Conservation (phyloP, 2,888 invertebrate species). For the Rotaria macrura region DNA sequence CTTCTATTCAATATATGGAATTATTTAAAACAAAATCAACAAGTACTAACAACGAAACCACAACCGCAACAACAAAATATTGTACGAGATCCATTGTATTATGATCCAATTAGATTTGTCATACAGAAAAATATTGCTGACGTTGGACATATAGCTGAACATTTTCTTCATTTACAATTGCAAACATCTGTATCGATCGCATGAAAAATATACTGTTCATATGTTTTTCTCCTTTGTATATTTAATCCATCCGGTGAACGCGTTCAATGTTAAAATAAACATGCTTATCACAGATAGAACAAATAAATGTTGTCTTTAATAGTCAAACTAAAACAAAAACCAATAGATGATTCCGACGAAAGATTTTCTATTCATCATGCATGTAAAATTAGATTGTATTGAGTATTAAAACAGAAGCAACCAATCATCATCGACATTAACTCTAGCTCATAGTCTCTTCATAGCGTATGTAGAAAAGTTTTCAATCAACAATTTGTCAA, state of each 20-base stretch:
- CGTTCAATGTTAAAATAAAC: background rate
- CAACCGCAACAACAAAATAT: background rate
- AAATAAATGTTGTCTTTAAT: background rate
- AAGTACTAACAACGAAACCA: background rate
- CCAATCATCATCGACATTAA: no score
- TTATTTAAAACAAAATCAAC: conserved; percentile 19
- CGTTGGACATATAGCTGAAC: background rate
- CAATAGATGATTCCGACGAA: no score
- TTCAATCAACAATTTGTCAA: no score
- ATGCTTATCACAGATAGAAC: background rate
- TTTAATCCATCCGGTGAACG: background rate
- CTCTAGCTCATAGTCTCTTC: no score
- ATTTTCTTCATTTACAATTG: conserved; percentile 19
- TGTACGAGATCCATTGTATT: background rate
- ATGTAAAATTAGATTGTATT: no score
- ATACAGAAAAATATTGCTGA: conserved; percentile 6
- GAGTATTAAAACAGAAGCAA: no score
- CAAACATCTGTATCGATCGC: background rate
- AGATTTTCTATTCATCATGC: no score
- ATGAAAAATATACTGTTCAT: background rate
- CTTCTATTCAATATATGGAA: background rate
- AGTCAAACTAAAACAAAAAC: no score
- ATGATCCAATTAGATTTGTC: conserved; percentile 11
- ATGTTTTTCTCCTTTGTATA: background rate
- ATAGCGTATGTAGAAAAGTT: no score